These are phyloP conservation scores for Frankliniella fusca DNA, from an alignment of 2,888 invertebrate species.

Conservation along the genomic window DNA sequence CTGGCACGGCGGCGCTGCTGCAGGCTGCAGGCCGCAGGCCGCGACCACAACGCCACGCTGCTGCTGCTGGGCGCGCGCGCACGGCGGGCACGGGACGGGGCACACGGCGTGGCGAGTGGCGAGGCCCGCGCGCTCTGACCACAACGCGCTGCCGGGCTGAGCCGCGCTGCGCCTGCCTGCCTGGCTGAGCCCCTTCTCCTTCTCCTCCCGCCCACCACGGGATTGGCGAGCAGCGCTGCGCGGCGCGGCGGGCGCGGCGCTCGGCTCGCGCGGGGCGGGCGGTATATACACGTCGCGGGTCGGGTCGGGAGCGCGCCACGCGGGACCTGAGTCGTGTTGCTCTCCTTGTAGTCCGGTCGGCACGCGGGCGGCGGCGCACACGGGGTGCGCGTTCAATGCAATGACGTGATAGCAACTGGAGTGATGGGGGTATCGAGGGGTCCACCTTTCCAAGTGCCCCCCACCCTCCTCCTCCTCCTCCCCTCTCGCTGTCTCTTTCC, in stretches of 20 bases:
- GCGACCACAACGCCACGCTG: too few relatives aligned
- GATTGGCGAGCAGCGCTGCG: not conserved
- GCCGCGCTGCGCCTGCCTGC: not conserved
- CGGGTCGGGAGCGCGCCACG: not conserved
- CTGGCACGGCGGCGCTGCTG: too few relatives aligned
- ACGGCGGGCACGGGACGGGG: too few relatives aligned
- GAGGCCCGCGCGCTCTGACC: too few relatives aligned
- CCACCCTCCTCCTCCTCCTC: not conserved
- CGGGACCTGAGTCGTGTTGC: not conserved
- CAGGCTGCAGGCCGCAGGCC: too few relatives aligned
- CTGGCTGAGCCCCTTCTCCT: not conserved
- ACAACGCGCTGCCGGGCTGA: not conserved
- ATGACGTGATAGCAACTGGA: slow-evolving; percentile 26
- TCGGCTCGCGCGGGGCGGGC: not conserved
- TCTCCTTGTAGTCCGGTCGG: not conserved
- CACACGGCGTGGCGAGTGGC: too few relatives aligned
- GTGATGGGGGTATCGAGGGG: slow-evolving; percentile 21
- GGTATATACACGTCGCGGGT: not conserved
- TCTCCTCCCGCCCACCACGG: not conserved
- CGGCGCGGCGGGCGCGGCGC: not conserved
- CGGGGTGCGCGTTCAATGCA: not conserved
- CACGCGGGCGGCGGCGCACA: too few relatives aligned
- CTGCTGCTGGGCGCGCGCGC: too few relatives aligned
- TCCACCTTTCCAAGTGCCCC: slow-evolving; percentile 25
- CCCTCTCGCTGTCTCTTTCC: too few relatives aligned